Evolutionary conservation across 2,113 vertebrate genomes (phyloP).

Genomic region (Nibea coibor): DNA sequence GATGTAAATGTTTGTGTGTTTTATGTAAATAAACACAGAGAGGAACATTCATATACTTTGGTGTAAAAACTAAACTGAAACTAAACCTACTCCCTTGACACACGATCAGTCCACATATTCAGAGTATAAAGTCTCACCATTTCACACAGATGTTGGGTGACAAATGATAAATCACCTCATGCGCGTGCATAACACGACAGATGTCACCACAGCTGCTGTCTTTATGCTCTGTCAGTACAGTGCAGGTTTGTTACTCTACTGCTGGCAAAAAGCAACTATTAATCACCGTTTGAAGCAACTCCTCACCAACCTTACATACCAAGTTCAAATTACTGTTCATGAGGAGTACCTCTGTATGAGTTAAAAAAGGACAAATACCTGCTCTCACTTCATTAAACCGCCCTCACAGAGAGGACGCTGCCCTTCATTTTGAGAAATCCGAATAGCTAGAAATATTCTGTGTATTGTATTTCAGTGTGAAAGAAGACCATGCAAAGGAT

Average conservation of each 20-base stretch:
- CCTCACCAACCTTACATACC: background rate
- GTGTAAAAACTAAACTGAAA: background rate
- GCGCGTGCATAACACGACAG: slow-evolving; percentile 14
- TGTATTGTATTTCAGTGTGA: background rate
- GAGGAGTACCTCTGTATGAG: background rate
- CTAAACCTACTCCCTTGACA: background rate
- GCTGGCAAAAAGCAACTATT: background rate
- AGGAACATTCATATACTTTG: background rate
- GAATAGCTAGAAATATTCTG: background rate
- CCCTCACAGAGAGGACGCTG: background rate
- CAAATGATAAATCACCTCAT: slow-evolving; percentile 1
- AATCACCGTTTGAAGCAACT: background rate
- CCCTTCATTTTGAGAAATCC: background rate
- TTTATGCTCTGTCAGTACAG: slow-evolving; percentile 14
- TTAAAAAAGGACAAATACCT: background rate
- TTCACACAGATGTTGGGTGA: slow-evolving; percentile 5
- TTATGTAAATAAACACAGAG: background rate
- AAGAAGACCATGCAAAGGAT: background rate
- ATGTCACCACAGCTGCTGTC: slow-evolving; percentile 51
- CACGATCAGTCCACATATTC: background rate
- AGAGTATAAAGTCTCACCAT: background rate
- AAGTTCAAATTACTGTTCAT: background rate
- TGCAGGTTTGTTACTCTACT: slow-evolving; percentile 6
- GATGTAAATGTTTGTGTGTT: too few relatives aligned
- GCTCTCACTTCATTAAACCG: background rate